A percentile compares a stretch with the other conserved stretches of the same genome.
Evolutionary conservation across 2,888 invertebrate genomes (phyloP).

Genomic region (Sesia bembeciformis): DNA sequence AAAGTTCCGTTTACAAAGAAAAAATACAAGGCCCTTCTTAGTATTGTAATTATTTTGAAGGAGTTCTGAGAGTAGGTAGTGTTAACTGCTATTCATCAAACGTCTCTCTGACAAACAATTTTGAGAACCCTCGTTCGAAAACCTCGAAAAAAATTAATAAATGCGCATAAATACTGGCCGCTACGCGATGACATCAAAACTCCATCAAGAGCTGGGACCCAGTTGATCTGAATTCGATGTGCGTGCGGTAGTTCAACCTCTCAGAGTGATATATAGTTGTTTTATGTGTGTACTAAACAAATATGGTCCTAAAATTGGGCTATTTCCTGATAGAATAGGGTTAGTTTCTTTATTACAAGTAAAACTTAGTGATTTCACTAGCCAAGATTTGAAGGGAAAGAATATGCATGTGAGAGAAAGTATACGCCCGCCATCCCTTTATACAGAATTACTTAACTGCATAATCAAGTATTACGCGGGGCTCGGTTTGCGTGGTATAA

Average conservation of each 20-base stretch:
- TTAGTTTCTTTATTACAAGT: neutral
- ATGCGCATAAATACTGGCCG: slow-evolving; percentile 15
- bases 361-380: neutral
- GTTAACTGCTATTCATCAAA: no score
- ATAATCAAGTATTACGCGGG: no score
- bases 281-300: slow-evolving; percentile 1
- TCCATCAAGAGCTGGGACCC: slow-evolving; percentile 40
- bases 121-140: neutral
- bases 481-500: no score
- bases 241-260: slow-evolving; percentile 25
- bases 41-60: no score
- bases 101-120: neutral
- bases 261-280: slow-evolving; percentile 6
- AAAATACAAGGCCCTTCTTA: no score
- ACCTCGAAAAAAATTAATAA: slow-evolving; percentile 1
- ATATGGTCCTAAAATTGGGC: neutral
- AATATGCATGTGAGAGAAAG: no score
- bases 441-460: no score
- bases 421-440: no score
- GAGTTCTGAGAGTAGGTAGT: no score
- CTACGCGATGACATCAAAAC: slow-evolving; percentile 45
- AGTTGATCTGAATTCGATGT: slow-evolving; percentile 55
- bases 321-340: neutral
- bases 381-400: no score
- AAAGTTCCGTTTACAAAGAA: no score